Evolutionary conservation across 2,888 invertebrate genomes (phyloP).

Genomic region (Campaea margaritaria): DNA sequence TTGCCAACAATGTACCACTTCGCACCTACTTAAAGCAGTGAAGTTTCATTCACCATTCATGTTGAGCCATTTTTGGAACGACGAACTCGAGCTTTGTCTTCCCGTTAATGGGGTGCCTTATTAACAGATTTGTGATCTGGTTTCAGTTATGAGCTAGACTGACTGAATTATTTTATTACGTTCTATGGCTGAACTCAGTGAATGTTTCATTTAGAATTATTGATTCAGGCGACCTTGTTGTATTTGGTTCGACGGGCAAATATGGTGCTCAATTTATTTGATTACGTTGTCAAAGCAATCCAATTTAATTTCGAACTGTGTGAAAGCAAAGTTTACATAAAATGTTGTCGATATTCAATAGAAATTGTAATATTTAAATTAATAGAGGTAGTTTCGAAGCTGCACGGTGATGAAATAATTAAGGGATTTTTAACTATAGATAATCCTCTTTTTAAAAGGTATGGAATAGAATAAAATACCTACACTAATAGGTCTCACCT

Average conservation of each 20-base stretch:
- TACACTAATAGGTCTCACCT: too few species aligned
- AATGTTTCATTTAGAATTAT: neutral
- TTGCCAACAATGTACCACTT: slow-evolving; percentile 37
- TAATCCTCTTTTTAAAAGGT: too few species aligned
- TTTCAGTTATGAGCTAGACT: slow-evolving; percentile 6
- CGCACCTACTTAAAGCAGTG: slow-evolving; percentile 45
- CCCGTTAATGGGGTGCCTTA: slow-evolving; percentile 7
- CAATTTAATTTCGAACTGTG: slow-evolving; percentile 16
- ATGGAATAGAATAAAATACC: too few species aligned
- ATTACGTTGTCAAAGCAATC: neutral
- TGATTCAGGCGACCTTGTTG: too few species aligned
- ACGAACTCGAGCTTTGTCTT: slow-evolving; percentile 22
- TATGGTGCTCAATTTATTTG: slow-evolving; percentile 19
- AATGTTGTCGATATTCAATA: neutral
- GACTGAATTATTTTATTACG: too few species aligned
- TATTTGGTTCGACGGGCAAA: slow-evolving; percentile 7
- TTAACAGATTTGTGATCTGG: slow-evolving; percentile 13
- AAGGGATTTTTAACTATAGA: too few species aligned
- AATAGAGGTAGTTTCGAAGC: too few species aligned
- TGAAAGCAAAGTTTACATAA: neutral
- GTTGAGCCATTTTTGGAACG: slow-evolving; percentile 22
- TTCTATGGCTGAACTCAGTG: too few species aligned
- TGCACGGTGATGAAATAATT: neutral
- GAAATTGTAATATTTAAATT: neutral
- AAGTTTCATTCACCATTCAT: slow-evolving; percentile 43